Percentiles rank a stretch among this genome's conserved stretches.
Evolutionary conservation across 2,797 vertebrate species (phyloP).

Genomic region (Pithecia hirsuta): DNA sequence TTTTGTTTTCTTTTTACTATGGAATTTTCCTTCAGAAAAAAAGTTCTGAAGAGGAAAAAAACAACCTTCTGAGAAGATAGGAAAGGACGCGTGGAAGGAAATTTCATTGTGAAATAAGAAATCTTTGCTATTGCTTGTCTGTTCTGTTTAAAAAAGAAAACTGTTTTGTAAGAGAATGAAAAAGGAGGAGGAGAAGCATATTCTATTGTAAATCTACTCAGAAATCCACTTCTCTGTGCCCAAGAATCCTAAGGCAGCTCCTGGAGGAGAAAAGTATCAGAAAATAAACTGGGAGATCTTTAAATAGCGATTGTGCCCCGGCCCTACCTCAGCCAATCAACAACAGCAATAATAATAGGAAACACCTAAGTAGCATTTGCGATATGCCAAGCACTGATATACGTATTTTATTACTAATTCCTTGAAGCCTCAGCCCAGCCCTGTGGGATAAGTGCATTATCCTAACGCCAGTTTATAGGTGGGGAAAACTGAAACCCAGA

Average conservation of each 20-base stretch:
- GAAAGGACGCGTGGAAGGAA: not conserved
- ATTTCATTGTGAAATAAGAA: not conserved
- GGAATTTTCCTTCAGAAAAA: conserved; percentile 48
- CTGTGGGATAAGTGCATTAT: not conserved
- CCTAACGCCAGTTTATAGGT: not conserved
- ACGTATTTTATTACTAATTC: not conserved
- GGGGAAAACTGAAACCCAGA: not conserved
- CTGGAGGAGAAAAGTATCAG: not conserved
- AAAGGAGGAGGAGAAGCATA: not conserved
- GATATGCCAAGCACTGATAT: not conserved
- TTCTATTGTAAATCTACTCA: not conserved
- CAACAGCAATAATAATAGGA: not conserved
- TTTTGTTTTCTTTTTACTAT: not conserved
- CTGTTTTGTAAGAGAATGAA: not conserved
- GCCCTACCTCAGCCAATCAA: not conserved
- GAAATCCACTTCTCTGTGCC: not conserved
- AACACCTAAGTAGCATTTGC: not conserved
- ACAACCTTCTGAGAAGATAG: not conserved
- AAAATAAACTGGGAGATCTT: not conserved
- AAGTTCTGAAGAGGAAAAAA: not conserved
- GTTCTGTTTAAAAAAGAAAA: not conserved
- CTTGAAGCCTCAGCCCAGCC: not conserved
- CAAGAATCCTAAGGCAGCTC: not conserved
- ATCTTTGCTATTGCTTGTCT: not conserved
- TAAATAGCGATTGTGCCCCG: not conserved